These are phyloP conservation scores for Cynopterus brachyotis DNA, from an alignment of 2,113 vertebrate genomes.

Conservation along the genomic window DNA sequence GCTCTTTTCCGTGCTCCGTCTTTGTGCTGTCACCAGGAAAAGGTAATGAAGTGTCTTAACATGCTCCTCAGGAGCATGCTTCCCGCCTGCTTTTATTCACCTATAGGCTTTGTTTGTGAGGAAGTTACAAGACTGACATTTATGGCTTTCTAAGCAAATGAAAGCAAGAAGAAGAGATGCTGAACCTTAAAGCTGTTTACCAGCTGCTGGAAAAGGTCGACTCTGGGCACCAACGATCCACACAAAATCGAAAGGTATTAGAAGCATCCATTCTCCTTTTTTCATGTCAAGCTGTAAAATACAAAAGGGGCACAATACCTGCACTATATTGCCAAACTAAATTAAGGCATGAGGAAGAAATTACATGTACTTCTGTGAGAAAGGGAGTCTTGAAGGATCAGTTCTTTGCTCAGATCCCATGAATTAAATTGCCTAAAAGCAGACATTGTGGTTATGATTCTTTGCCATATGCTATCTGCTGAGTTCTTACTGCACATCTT, in stretches of 20 bases:
- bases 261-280: not conserved
- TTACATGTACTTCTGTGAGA: conserved; percentile 58
- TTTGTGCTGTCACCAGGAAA: conserved; percentile 36
- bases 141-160: conserved; percentile 75
- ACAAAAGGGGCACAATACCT: not conserved
- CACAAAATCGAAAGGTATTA: not conserved
- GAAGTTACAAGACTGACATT: conserved; percentile 77
- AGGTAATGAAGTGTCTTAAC: conserved; percentile 66
- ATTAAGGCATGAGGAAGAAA: conserved; percentile 62
- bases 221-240: not conserved
- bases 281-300: not conserved
- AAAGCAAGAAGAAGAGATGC: conserved; percentile 66
- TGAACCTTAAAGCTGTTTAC: conserved; percentile 68
- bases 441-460: not conserved
- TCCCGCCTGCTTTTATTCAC: conserved; percentile 61
- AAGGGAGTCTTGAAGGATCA: conserved; percentile 36
- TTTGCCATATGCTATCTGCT: not conserved
- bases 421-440: conserved; percentile 42
- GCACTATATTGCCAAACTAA: not conserved
- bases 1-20: not conserved
- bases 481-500: not conserved
- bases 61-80: conserved; percentile 41
- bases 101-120: conserved; percentile 69
- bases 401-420: not conserved
- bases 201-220: conserved; percentile 60